phyloP scores from a whole-genome alignment of 1,140 invertebrate species.

The Ostrea denselamellosa region DNA sequence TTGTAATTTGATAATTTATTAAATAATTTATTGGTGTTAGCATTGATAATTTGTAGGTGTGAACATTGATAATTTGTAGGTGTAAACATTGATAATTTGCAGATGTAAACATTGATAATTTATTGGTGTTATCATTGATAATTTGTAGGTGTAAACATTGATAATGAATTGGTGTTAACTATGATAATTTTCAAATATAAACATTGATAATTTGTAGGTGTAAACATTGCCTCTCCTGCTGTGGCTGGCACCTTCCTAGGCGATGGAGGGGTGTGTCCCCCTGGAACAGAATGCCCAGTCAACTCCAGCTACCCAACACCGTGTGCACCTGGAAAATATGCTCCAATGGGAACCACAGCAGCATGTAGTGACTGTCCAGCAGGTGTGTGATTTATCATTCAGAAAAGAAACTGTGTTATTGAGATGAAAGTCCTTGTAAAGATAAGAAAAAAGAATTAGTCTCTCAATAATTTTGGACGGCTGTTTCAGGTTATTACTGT shows the following conservation, averaged over 20 bases:
- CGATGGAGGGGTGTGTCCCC: constrained; percentile 70
- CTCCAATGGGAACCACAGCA: constrained; percentile 59
- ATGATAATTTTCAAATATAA: no score
- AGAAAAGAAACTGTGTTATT: no score
- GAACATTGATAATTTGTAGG: no score
- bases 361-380: constrained; percentile 68
- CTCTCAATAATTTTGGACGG: constrained; percentile 7
- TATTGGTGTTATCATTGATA: no score
- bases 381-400: constrained; percentile 56
- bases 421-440: no score
- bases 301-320: constrained; percentile 69
- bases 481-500: constrained; percentile 72
- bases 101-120: no score
- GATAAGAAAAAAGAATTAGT: not conserved
- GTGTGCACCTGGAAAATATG: constrained; percentile 71
- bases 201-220: constrained; percentile 67
- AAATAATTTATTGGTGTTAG: no score
- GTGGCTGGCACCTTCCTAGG: constrained; percentile 66
- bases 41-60: no score
- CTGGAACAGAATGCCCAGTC: constrained; percentile 71
- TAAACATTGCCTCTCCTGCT: constrained; percentile 68
- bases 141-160: no score
- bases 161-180: no score
- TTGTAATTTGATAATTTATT: no score
- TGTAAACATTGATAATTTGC: no score